phyloP scores from a whole-genome alignment of 2,113 vertebrate species.

The Pseudorasbora parva region DNA sequence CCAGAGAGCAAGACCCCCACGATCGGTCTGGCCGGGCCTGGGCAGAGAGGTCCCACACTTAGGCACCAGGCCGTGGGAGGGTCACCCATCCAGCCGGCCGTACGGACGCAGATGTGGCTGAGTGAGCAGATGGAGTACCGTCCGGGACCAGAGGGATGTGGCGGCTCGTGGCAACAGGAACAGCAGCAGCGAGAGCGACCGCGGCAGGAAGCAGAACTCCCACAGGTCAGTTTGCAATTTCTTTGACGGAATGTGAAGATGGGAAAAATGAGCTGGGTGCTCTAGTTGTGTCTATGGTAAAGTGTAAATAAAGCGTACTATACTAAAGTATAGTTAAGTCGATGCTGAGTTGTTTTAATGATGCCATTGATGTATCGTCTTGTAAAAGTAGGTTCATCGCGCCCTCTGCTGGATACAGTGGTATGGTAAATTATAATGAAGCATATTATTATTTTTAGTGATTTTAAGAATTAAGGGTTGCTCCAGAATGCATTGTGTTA shows the following conservation, averaged over 20 bases:
- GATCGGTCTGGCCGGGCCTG: slow-evolving; percentile 66
- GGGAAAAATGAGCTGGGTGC: not conserved
- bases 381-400: not conserved
- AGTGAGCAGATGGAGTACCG: slow-evolving; percentile 89
- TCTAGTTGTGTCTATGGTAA: not conserved
- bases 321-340: too few relatives aligned
- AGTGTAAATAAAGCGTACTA: too few relatives aligned
- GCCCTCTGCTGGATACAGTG: slow-evolving; percentile 45
- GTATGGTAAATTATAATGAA: not conserved
- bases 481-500: too few relatives aligned
- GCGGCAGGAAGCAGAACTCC: slow-evolving; percentile 69
- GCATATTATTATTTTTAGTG: too few relatives aligned
- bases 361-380: not conserved
- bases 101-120: slow-evolving; percentile 95
- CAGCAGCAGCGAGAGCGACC: slow-evolving; percentile 77
- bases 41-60: slow-evolving; percentile 72
- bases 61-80: slow-evolving; percentile 79
- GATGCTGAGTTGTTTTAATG: not conserved
- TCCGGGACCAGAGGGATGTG: slow-evolving; percentile 68
- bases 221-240: slow-evolving; percentile 77
- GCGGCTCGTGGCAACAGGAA: slow-evolving; percentile 75
- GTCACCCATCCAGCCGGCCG: slow-evolving; percentile 84
- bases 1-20: slow-evolving; percentile 75
- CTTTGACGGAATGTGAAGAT: not conserved
- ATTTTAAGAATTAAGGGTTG: too few relatives aligned